Evolutionary conservation across 2,113 vertebrate genomes (phyloP), one percentile per base, ranked within the genome.

Genomic region (Lepus americanus): DNA sequence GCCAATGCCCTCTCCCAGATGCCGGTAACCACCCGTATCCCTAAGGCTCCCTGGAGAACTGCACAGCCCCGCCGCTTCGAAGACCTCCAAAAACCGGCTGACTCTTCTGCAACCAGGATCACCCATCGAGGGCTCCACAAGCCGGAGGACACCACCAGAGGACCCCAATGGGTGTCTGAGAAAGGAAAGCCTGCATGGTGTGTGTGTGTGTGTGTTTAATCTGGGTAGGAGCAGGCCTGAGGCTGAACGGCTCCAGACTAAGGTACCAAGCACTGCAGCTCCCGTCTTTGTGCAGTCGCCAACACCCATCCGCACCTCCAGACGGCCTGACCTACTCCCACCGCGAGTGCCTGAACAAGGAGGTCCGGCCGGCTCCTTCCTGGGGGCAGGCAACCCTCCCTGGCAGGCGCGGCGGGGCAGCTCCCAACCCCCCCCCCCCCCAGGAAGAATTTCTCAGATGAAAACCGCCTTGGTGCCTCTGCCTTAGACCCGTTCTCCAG

Each of bases 211-310:
- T 87, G 72, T 90, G 93, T 96, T 96, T 87, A 1, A 94, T 88
- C 66, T 59, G 36, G 64, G 31, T 73, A 74, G 69, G 49, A 64
- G 49, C 13, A 49, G 61, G 63, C 66, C 95, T 90, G 36, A 8
- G 73, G n/a, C 27, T 2, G 61, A 90, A 59, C 55, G 13, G 23
- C 63, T 11, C 85, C 39, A 12, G 55, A 55, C n/a, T 69, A n/a
- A 16, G 23, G 33, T 63, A 51, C 66, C 2, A 1, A 92, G 55
- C 83, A 89, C 25, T 51, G 17, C 16, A 84, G 31, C 17, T 85
- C 86, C 67, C 85, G 74, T 77, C 90, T 97, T 94, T 97, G 95
- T 96, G 85, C 11, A 2, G 13, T 82, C n/a, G 44, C 1, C 29
- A 84, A 66, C 63, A 76, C 79, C 55, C 53, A 61, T 87, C 77